Evolutionary conservation across 2,113 vertebrate species (phyloP).

Genomic region (Mus musculus): GRCm39 chr5:108232501-108233000

Average conservation of each 20-base stretch:
- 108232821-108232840: constrained; percentile 50
- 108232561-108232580: too few relatives aligned
- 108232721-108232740: background rate
- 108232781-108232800: background rate
- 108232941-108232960: constrained; percentile 15
- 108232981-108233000: constrained; percentile 7
- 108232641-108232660: constrained; percentile 10
- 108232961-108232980: constrained; percentile 7
- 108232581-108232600: too few relatives aligned
- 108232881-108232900: constrained; percentile 61
- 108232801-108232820: background rate
- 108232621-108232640: background rate
- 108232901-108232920: constrained; percentile 65
- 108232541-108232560: too few relatives aligned
- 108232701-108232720: background rate
- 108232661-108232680: constrained; percentile 1
- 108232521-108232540: too few relatives aligned
- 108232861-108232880: constrained; percentile 35
- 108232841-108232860: constrained; percentile 46
- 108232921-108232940: constrained; percentile 39
- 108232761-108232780: background rate
- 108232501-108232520: too few relatives aligned
- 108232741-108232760: constrained; percentile 27
- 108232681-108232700: background rate
- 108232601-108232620: constrained; percentile 10